Conservation (phyloP, 2,797 vertebrate genomes). For the Podarcis lilfordi region DNA sequence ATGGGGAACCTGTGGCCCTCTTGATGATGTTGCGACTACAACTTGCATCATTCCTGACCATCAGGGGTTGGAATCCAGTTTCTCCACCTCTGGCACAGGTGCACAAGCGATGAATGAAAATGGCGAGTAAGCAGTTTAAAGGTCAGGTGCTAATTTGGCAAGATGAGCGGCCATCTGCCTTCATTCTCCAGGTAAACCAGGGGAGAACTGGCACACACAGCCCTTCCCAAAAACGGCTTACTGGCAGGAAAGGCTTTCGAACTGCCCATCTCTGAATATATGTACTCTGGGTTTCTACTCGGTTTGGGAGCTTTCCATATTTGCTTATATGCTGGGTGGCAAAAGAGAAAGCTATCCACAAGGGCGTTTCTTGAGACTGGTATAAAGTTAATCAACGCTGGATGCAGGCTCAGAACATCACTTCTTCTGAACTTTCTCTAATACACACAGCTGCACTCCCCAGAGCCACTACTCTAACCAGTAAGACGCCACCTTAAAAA, state of each 20-base stretch:
- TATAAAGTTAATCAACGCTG: background rate
- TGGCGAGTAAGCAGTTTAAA: background rate
- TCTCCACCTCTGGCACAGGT: too few relatives aligned
- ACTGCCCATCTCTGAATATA: background rate
- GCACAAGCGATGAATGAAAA: background rate
- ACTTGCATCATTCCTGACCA: background rate
- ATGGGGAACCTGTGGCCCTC: background rate
- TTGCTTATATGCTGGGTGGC: background rate
- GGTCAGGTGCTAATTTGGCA: background rate
- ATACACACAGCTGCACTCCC: background rate
- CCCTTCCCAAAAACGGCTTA: background rate
- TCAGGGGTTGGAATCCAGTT: background rate
- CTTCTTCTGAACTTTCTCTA: background rate
- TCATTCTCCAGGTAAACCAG: slow-evolving; percentile 9
- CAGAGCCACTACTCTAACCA: too few relatives aligned
- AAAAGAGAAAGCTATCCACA: background rate
- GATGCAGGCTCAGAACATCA: background rate
- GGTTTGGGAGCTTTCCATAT: background rate
- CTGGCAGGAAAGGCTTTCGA: background rate
- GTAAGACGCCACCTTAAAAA: background rate
- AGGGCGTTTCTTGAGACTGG: background rate
- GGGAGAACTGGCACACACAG: too few relatives aligned
- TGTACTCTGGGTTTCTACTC: background rate
- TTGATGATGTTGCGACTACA: background rate
- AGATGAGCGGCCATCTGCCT: background rate